Percentiles rank a stretch among this genome's conserved stretches.
phyloP scores from a whole-genome alignment of 2,113 vertebrate species.

The Cercopithecus mona region DNA sequence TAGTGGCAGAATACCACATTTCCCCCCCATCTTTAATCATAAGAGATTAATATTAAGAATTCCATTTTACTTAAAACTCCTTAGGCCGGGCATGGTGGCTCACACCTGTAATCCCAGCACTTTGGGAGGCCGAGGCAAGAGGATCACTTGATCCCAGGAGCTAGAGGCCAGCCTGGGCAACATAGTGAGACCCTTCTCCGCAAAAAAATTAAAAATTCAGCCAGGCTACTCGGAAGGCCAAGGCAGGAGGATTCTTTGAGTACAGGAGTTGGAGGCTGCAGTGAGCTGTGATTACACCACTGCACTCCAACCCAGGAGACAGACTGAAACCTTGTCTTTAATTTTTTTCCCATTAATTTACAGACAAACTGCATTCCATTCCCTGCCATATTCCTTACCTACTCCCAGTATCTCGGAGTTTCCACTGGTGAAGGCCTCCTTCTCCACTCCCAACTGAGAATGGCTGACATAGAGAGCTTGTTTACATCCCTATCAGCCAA shows the following conservation, averaged over 20 bases:
- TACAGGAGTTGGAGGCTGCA: background rate
- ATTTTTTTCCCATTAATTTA: too few species aligned
- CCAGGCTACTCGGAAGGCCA: background rate
- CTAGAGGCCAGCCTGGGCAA: background rate
- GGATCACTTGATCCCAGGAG: background rate
- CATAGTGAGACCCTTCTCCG: background rate
- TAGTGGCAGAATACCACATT: conserved; percentile 8
- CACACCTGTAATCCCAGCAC: background rate
- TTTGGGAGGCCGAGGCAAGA: background rate
- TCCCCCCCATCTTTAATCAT: background rate
- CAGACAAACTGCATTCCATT: too few species aligned
- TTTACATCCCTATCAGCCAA: background rate
- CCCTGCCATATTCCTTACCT: background rate
- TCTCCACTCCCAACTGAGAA: background rate
- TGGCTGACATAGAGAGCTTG: background rate
- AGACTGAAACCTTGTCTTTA: background rate
- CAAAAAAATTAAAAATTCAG: background rate
- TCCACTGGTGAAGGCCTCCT: background rate
- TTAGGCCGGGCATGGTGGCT: background rate
- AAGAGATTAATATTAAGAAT: background rate
- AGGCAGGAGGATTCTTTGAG: background rate
- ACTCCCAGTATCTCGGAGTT: background rate
- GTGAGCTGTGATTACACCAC: background rate
- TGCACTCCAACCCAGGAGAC: background rate
- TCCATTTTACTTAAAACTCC: background rate